Base-by-base conservation (phyloP, 2,888 invertebrate genomes). In the Leptopilina syphax region DNA sequence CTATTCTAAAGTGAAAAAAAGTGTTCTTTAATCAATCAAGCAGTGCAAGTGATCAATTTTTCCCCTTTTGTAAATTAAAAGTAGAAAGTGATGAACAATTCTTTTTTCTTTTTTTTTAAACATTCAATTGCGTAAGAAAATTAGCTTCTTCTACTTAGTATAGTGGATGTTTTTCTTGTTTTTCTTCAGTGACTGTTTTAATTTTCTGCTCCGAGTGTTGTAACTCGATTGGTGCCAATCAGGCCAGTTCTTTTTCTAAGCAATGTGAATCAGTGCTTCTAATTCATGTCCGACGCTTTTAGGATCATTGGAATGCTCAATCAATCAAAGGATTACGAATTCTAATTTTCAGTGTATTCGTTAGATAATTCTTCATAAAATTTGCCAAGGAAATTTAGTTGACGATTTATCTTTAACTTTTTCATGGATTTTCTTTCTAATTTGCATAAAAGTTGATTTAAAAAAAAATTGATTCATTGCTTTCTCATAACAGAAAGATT, bases 181-280 rank as follows among this genome's bases (percentile, higher is more conserved):
- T 50, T 70, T 50, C 34, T 70, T 10, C 7, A 57, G 70, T 70
- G 70, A 24, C 27, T 70, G 68, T 68, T 68, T 10, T 18, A 47
- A 68, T 47, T 50, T 68, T 44, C 10, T 67, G 4, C 67, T 47
- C 47, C 18, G 70, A n/a, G 70, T 70, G 70, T 54, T 50, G 70
- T 57, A 73, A 73, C 34, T 57, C 34, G 34, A 73, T 34, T 57
- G 54, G 34, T 73, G 73, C 73, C 73, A 73, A 73, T 73, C 73
- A 73, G 73, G 57, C 57, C 73, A 57, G 54, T 73, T 73, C 73
- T 73, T 73, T 57, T 73, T 73, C 57, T 34, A 73, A 57, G 54
- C 73, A 34, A 73, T 57, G 73, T 73, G 73, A 73, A 73, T 34
- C n/a, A 34, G 57, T 73, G 73, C 34, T 70, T 3, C 68, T 24